Percentiles rank a stretch among this genome's conserved stretches.
These are phyloP conservation scores for Mus minutoides DNA, from an alignment of 2,797 vertebrate species.

Conservation along the genomic window DNA sequence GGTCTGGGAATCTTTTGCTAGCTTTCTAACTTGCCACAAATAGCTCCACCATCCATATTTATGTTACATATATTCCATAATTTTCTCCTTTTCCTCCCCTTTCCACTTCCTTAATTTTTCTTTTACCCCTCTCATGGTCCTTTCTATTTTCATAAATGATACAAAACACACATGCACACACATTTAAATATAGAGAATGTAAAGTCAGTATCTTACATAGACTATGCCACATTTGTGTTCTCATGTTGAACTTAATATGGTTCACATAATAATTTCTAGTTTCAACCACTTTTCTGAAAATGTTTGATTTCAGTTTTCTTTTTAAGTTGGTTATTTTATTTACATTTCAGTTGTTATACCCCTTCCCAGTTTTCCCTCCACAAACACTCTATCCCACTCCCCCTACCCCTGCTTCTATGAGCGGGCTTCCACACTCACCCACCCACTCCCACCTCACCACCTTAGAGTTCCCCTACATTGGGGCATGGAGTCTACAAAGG, in stretches of 20 bases:
- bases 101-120: too few relatives aligned
- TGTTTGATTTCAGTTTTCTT: not conserved
- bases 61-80: not conserved
- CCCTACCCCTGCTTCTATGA: too few relatives aligned
- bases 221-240: not conserved
- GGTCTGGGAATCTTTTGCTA: too few relatives aligned
- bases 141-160: not conserved
- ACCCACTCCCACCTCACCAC: too few relatives aligned
- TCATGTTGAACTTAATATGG: not conserved
- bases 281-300: not conserved
- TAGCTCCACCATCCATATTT: not conserved
- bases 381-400: too few relatives aligned
- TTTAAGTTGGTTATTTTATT: too few relatives aligned
- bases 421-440: too few relatives aligned
- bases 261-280: not conserved
- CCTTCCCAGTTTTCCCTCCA: too few relatives aligned
- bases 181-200: not conserved
- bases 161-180: not conserved
- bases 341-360: not conserved
- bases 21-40: not conserved
- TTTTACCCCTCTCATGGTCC: not conserved
- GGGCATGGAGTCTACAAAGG: too few relatives aligned
- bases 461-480: too few relatives aligned
- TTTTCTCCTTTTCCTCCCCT: not conserved
- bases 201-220: not conserved